These are phyloP conservation scores for Cephus sareptanus DNA, from an alignment of 2,888 invertebrate genomes.

Conservation along the genomic window DNA sequence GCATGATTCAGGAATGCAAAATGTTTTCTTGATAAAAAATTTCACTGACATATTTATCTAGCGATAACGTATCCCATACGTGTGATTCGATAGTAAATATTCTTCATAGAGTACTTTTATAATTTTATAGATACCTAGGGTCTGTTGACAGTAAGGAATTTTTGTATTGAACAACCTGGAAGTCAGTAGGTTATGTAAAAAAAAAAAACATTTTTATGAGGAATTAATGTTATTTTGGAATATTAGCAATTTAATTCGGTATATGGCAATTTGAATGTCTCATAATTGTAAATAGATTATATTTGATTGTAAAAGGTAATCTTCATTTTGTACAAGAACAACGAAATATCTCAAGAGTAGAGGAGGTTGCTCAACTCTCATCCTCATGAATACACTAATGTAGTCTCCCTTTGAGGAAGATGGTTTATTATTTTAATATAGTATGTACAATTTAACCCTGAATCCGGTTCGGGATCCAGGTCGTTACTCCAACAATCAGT, in stretches of 20 bases:
- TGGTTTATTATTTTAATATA: neutral
- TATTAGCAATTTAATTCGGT: neutral
- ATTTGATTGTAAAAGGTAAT: neutral
- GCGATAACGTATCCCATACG: neutral
- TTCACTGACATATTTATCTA: neutral
- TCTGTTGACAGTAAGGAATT: neutral
- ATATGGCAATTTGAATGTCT: neutral
- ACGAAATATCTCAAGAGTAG: neutral
- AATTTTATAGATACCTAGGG: neutral
- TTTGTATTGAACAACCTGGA: neutral
- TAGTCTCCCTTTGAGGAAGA: neutral
- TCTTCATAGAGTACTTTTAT: neutral
- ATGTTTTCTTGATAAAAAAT: neutral
- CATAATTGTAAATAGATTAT: neutral
- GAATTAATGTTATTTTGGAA: neutral
- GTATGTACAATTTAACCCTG: neutral
- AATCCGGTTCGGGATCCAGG: neutral
- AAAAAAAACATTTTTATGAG: neutral
- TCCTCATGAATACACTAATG: neutral
- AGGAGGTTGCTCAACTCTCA: neutral
- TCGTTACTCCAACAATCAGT: neutral
- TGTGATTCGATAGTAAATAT: neutral
- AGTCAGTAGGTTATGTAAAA: neutral
- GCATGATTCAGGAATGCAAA: neutral
- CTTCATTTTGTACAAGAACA: neutral